Evolutionary conservation across 2,888 invertebrate genomes (phyloP), one percentile per base, ranked within the genome.

Genomic region (Euplagia quadripunctaria): DNA sequence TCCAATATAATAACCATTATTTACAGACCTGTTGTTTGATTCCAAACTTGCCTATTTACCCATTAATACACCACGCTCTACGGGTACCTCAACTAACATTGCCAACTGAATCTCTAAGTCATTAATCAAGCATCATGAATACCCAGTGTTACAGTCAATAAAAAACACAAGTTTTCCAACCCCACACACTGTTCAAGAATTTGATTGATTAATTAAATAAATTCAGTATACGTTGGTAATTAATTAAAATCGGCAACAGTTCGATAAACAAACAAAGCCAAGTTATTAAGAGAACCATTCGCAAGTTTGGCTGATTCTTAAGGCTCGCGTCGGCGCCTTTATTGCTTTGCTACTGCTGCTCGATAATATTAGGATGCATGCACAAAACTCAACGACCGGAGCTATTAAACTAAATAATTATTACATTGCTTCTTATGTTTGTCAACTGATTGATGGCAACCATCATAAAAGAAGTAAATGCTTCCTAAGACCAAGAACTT

Each of bases 241-340:
- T 64, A 72, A 68, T 72, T 68, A 72, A 67, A 72, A 67, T 67
- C 41, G 63, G 52, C 52, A 68, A 64, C 68, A 72, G 72, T 55
- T 68, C 63, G 31, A 68, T 55, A 46, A 63, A 72, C 64, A 72
- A 72, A 72, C 68, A 68, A 68, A 68, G 49, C 46, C 3, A 43
- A 72, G 43, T 68, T 64, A 72, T 72, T 68, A 52, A 16, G 63
- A 66, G 67, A 72, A 52, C 66, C 43, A 41, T 68, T 72, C 42
- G 41, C 61, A 67, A 71, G 67, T 71, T 71, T 7, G 14, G 52
- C 52, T 55, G 43, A 72, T 64, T 51, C 68, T 68, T 52, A 72
- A 17, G 67, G 16, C 64, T 31, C 46, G 31, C 31, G 49, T 20
- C 20, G 51, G 61, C 69, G 55, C 46, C 61, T 72, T 67, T 72